A percentile compares a stretch with the other conserved stretches of the same genome.
phyloP scores from a whole-genome alignment of 2,888 invertebrate species.

The Troilus luridus region DNA sequence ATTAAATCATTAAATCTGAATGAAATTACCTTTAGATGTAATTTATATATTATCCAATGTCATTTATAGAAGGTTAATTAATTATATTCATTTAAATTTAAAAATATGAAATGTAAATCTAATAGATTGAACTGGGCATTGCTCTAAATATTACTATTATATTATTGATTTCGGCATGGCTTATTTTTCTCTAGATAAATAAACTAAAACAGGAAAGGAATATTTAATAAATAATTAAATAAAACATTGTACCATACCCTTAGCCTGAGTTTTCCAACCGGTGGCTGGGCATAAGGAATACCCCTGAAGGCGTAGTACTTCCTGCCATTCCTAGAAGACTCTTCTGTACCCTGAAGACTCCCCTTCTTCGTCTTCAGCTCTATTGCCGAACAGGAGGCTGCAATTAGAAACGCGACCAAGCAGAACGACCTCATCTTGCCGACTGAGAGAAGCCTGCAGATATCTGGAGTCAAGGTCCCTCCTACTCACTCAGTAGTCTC shows the following conservation, averaged over 20 bases:
- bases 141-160: no score
- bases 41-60: no score
- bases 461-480: background rate
- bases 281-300: constrained; percentile 48
- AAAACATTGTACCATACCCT: background rate
- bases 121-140: no score
- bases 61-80: no score
- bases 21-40: no score
- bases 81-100: no score
- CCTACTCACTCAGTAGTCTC: no score
- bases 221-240: background rate
- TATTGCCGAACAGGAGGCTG: background rate
- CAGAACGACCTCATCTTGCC: background rate
- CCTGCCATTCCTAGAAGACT: constrained; percentile 40
- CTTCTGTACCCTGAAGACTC: background rate
- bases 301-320: constrained; percentile 49
- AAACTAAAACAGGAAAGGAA: background rate
- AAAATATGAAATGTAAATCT: no score
- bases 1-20: no score
- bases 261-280: constrained; percentile 39
- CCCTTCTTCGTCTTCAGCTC: constrained; percentile 32
- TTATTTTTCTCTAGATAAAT: background rate
- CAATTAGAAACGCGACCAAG: background rate
- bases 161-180: background rate
- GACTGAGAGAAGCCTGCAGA: background rate